Base-by-base conservation (phyloP, 2,113 vertebrate genomes). In the Albula goreensis region DNA sequence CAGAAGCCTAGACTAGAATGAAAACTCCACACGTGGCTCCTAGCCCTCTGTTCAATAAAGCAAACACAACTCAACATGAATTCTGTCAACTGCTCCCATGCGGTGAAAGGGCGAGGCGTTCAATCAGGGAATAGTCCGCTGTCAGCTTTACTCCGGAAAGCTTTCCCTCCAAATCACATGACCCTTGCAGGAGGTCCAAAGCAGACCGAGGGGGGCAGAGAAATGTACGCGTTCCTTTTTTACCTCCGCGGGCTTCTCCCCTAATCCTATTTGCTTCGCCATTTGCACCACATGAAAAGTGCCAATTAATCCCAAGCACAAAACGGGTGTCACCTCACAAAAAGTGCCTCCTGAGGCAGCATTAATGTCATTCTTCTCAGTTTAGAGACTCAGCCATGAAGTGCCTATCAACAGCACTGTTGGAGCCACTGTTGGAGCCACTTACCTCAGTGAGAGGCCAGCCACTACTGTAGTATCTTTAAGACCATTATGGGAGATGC, bases 51-150 rank as follows among this genome's bases (percentile, higher is more conserved):
- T 31, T 74, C 70, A 25, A 74, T 50, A 79, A 50, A 79, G 78
- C 78, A 79, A 66, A 6, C 41, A 49, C 15, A 79, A 50, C 8
- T n/a, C 15, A 41, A 41, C 49, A 22, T 5, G 19, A 81, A 51
- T 50, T 80, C 41, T 49, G 19, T 51, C 17, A 2, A 19, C 53
- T 82, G 10, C 49, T 82, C 52, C 50, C 17, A 53, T 8, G 13
- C 15, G 9, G 25, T 31, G 52, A 81, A 52, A 12, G 2, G 56
- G 8, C 17, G 19, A 25, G 80, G 19, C n/a, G 13, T 41, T 19
- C 13, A 92, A 92, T 93, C 85, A 89, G 82, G 11, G 0, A 84
- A 25, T 88, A 83, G 78, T 92, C 90, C 91, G 92, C 91, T 91
- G 89, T 91, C 89, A 78, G 85, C 50, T 22, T 9, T 7, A 15